A percentile compares a stretch with the other conserved stretches of the same genome.
phyloP scores from a whole-genome alignment of 2,113 vertebrate genomes.

The Notothenia rossii region DNA sequence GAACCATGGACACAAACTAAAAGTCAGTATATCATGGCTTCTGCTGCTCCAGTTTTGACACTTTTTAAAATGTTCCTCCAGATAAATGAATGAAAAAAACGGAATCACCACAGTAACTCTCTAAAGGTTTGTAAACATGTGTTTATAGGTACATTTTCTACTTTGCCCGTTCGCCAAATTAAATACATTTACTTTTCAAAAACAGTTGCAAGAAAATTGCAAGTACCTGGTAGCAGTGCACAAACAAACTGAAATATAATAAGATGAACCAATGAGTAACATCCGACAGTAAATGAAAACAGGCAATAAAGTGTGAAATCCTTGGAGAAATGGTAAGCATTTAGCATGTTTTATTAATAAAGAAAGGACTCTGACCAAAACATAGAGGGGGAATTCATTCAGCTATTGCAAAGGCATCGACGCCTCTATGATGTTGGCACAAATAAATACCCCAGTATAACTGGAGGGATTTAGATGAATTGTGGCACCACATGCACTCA shows the following conservation, averaged over 20 bases:
- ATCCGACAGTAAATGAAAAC: not conserved
- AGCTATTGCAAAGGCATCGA: conserved; percentile 6
- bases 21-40: not conserved
- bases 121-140: not conserved
- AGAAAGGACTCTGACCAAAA: not conserved
- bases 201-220: not conserved
- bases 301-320: not conserved
- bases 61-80: not conserved
- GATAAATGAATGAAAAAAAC: not conserved
- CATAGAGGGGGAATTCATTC: conserved; percentile 6
- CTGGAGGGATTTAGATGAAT: conserved; percentile 37
- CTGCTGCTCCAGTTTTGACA: not conserved
- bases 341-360: conserved; percentile 14
- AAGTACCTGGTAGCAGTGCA: not conserved
- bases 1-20: not conserved
- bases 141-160: not conserved
- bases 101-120: not conserved
- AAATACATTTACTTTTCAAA: not conserved
- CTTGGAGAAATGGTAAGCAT: not conserved
- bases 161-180: not conserved
- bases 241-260: not conserved
- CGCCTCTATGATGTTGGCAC: conserved; percentile 29
- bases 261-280: conserved; percentile 1
- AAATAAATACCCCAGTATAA: conserved; percentile 38
- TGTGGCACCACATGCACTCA: conserved; percentile 19